A percentile compares a stretch with the other conserved stretches of the same genome.
phyloP scores from a whole-genome alignment of 2,797 vertebrate species.

The Enteromius anoplus region DNA sequence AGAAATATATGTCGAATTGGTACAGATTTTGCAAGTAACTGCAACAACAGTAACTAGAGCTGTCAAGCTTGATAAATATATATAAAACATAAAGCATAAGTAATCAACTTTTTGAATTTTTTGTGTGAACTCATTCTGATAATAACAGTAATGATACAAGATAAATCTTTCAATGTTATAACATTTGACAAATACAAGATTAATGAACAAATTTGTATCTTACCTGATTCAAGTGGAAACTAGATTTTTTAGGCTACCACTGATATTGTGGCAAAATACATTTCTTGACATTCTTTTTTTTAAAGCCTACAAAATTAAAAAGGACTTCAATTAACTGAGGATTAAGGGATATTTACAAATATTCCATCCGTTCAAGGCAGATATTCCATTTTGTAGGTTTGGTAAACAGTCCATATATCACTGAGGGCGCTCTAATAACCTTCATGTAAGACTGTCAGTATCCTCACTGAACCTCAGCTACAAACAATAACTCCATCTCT shows the following conservation, averaged over 20 bases:
- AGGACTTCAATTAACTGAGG: neutral
- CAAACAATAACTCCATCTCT: neutral
- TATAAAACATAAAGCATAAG: neutral
- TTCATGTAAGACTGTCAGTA: constrained; percentile 1
- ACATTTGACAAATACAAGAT: neutral
- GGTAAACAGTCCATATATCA: constrained; percentile 16
- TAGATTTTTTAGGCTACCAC: neutral
- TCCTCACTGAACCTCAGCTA: constrained; percentile 7
- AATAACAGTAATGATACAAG: neutral
- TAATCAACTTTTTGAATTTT: neutral
- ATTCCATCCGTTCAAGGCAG: neutral
- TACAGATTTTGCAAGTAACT: neutral
- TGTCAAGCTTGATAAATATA: neutral
- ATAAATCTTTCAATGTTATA: neutral
- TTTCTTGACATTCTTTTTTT: neutral
- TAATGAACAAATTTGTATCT: neutral
- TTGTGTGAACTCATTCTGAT: neutral
- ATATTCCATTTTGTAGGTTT: neutral
- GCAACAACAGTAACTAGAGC: neutral
- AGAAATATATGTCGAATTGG: neutral
- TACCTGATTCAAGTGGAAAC: constrained; percentile 14
- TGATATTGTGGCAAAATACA: neutral
- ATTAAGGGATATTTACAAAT: neutral
- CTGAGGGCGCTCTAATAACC: neutral
- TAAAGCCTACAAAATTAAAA: neutral